Percentiles rank a stretch among this genome's conserved stretches.
These are phyloP conservation scores for Cairina moschata DNA, from an alignment of 2,113 vertebrate species.

Conservation along the genomic window DNA sequence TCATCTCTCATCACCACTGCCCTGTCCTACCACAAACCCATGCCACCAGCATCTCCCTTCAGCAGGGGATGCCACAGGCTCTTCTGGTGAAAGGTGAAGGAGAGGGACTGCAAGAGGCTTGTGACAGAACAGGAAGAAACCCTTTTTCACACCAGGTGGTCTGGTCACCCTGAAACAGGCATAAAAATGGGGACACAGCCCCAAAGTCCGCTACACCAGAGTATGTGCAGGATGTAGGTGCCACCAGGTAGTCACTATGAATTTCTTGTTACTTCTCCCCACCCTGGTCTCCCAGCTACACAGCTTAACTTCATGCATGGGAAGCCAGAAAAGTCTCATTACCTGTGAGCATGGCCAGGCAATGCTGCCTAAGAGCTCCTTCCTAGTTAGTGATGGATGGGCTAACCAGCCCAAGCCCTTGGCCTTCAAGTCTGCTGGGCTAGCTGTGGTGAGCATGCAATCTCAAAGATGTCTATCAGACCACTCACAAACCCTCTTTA, in stretches of 20 bases:
- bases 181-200: neutral
- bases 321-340: neutral
- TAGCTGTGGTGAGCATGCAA: neutral
- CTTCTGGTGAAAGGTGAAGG: neutral
- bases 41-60: accelerated
- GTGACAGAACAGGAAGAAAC: neutral
- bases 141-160: neutral
- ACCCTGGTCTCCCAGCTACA: accelerated
- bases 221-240: neutral
- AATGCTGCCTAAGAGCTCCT: neutral
- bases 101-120: accelerated
- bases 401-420: neutral
- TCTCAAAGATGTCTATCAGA: neutral
- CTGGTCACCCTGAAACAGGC: neutral
- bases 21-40: neutral
- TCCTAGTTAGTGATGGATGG: neutral
- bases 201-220: accelerated
- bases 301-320: neutral
- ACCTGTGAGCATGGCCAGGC: neutral
- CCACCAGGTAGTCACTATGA: neutral
- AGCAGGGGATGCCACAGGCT: accelerated
- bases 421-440: neutral
- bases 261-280: neutral
- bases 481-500: too few species aligned
- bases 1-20: neutral